A percentile compares a stretch with the other conserved stretches of the same genome.
Evolutionary conservation across 1,140 invertebrate species (phyloP).

Genomic region (Meloidogyne floridensis): DNA sequence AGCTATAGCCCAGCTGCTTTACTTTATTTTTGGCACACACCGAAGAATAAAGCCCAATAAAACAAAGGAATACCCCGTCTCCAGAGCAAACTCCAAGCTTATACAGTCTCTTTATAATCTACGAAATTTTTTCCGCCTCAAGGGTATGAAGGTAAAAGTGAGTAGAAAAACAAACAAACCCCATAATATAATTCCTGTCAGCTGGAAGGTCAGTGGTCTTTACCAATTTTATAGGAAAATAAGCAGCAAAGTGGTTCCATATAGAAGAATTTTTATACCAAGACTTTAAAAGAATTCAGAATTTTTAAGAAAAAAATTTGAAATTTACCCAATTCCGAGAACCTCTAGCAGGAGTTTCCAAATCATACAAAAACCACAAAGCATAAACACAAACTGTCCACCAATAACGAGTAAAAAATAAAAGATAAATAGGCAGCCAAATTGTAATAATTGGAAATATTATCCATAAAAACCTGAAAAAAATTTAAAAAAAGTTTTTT

Average conservation of each 20-base stretch:
- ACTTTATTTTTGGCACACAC: too few species aligned
- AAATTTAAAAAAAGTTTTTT: background rate
- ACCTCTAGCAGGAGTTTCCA: slow-evolving; percentile 51
- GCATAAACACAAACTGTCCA: slow-evolving; percentile 51
- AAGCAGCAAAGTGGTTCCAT: slow-evolving; percentile 66
- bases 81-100: too few species aligned
- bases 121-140: too few species aligned
- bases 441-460: slow-evolving; percentile 49
- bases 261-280: slow-evolving; percentile 50
- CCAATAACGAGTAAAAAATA: slow-evolving; percentile 58
- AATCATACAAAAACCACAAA: slow-evolving; percentile 59
- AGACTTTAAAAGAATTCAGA: slow-evolving; percentile 24
- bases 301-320: too few species aligned
- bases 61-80: too few species aligned
- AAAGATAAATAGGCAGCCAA: slow-evolving; percentile 48
- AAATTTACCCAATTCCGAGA: slow-evolving; percentile 53
- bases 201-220: slow-evolving; percentile 69
- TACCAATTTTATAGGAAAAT: slow-evolving; percentile 68
- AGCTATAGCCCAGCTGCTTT: too few species aligned
- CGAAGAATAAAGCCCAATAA: too few species aligned
- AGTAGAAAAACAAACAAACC: slow-evolving; percentile 47
- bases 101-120: too few species aligned
- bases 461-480: slow-evolving; percentile 46
- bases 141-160: too few species aligned
- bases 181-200: slow-evolving; percentile 68